phyloP scores from a whole-genome alignment of 35 echinoderm and acorn worm genomes.

The Patiria miniata region DNA sequence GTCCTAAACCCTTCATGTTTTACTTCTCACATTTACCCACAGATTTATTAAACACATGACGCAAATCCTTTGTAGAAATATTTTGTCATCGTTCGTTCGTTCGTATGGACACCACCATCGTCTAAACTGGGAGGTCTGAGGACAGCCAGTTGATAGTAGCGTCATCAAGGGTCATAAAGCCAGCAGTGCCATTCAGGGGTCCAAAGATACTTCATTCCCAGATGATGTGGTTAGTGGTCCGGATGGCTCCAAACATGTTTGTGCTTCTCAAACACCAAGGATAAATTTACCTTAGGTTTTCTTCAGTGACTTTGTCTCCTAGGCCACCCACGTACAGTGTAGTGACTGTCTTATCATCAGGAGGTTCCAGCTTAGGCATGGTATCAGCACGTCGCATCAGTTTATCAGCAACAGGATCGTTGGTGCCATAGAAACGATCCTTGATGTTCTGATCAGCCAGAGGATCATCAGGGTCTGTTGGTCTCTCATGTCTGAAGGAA shows the following conservation, averaged over 20 bases:
- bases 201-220: background rate
- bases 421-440: slow-evolving; percentile 93
- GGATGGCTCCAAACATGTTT: too few relatives aligned
- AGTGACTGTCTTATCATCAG: slow-evolving; percentile 91
- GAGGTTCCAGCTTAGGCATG: slow-evolving; percentile 92
- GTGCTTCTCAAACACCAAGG: too few relatives aligned
- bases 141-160: too few relatives aligned
- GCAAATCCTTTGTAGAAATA: too few relatives aligned
- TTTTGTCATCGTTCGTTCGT: background rate
- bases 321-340: slow-evolving; percentile 95
- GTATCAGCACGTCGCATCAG: slow-evolving; percentile 80
- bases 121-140: too few relatives aligned
- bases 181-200: background rate
- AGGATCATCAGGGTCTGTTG: slow-evolving; percentile 97
- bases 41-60: too few relatives aligned
- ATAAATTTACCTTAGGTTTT: slow-evolving; percentile 87
- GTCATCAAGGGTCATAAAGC: too few relatives aligned
- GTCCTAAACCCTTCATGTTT: too few relatives aligned
- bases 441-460: slow-evolving; percentile 99
- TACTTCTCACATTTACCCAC: too few relatives aligned
- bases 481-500: slow-evolving; percentile 84
- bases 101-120: background rate
- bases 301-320: slow-evolving; percentile 90
- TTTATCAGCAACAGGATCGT: slow-evolving; percentile 94
- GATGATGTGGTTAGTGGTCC: too few relatives aligned